Evolutionary conservation across 1,140 invertebrate species (phyloP).

Genomic region (Chionoecetes opilio): DNA sequence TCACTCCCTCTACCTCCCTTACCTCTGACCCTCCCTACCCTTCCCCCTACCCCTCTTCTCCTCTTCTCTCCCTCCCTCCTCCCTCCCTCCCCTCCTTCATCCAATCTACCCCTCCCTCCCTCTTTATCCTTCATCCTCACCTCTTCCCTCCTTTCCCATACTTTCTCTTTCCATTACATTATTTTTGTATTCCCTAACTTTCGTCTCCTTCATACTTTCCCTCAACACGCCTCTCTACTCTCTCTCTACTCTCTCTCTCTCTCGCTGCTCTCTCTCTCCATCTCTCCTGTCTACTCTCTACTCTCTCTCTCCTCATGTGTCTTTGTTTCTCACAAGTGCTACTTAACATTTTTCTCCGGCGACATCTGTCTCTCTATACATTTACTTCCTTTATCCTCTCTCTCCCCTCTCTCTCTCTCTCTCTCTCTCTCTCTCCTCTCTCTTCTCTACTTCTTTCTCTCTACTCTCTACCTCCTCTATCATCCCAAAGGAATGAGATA

Average conservation of each 20-base stretch:
- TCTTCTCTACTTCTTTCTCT: background rate
- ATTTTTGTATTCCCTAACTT: too few relatives aligned
- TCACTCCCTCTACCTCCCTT: too few relatives aligned
- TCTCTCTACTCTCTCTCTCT: background rate
- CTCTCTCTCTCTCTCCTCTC: background rate
- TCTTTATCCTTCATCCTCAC: background rate
- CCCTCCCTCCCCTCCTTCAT: background rate
- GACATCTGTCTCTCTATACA: background rate
- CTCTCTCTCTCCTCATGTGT: background rate
- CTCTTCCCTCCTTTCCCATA: background rate
- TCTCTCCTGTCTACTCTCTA: too few relatives aligned
- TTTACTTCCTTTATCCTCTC: background rate
- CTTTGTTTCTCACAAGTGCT: background rate
- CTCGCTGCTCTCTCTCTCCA: slow-evolving; percentile 16
- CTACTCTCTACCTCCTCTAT: background rate
- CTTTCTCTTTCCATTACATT: too few relatives aligned
- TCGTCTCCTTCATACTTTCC: too few relatives aligned
- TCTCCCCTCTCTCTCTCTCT: background rate
- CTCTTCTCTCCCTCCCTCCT: background rate
- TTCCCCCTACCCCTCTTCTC: background rate
- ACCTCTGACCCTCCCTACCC: background rate
- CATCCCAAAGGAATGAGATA: too few relatives aligned
- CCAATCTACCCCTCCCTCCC: too few relatives aligned
- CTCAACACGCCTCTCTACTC: too few relatives aligned
- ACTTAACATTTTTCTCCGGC: background rate